These are phyloP conservation scores for Onchidella celtica DNA, from an alignment of 2,888 invertebrate species.

Conservation along the genomic window DNA sequence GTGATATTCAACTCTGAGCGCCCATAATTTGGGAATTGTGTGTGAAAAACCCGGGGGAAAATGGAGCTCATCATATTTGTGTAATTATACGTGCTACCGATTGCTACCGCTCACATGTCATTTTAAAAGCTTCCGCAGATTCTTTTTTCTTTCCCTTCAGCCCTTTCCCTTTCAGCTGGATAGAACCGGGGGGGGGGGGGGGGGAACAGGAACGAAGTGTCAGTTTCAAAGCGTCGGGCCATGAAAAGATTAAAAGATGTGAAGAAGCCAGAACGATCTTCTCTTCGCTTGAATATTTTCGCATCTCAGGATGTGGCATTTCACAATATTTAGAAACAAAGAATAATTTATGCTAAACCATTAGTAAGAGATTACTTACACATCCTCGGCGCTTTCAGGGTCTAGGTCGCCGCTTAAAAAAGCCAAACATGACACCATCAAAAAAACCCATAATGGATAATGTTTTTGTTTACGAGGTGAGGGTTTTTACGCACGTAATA, in stretches of 20 bases:
- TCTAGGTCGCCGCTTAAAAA: no score
- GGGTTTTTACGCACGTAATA: neutral
- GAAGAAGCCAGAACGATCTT: neutral
- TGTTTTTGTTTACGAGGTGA: constrained; percentile 5
- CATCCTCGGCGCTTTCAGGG: no score
- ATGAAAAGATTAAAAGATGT: neutral
- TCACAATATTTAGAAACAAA: neutral
- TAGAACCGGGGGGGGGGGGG: no score
- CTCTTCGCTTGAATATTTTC: neutral
- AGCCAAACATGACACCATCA: constrained; percentile 17
- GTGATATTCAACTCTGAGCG: constrained; percentile 7
- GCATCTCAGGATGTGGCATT: neutral
- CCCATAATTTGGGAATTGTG: neutral
- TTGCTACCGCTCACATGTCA: no score
- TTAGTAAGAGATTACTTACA: no score
- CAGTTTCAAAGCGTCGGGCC: no score
- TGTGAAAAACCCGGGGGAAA: neutral
- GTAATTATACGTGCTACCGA: neutral
- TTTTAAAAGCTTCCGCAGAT: neutral
- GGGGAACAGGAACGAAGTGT: no score
- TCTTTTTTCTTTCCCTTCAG: neutral
- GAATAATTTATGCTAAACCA: no score
- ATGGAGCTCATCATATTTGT: neutral
- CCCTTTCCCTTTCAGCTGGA: no score
- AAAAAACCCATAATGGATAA: constrained; percentile 22